Percentiles rank a stretch among this genome's conserved stretches.
phyloP scores from a whole-genome alignment of 2,113 vertebrate species.

The Scomber japonicus region DNA sequence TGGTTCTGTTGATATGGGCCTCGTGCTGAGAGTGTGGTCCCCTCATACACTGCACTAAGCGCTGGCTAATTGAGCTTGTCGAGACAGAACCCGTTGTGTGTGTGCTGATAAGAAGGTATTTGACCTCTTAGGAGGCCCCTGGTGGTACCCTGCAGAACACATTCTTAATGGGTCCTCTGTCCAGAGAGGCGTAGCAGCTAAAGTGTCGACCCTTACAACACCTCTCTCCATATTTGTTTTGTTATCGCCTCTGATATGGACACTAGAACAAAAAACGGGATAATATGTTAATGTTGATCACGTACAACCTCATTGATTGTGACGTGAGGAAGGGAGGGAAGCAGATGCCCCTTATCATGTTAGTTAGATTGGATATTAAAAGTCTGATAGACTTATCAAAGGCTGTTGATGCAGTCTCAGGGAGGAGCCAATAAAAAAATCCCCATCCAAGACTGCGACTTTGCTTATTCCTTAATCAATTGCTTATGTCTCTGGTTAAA shows the following conservation, averaged over 20 bases:
- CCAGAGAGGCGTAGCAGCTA: neutral
- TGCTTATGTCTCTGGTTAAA: constrained; percentile 40
- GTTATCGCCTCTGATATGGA: constrained; percentile 4
- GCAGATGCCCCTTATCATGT: constrained; percentile 35
- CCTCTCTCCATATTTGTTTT: neutral
- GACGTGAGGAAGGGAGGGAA: neutral
- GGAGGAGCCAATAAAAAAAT: constrained; percentile 50
- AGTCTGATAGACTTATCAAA: constrained; percentile 47
- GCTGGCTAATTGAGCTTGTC: constrained; percentile 85
- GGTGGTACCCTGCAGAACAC: constrained; percentile 21
- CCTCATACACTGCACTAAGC: constrained; percentile 74
- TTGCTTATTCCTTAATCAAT: constrained; percentile 38
- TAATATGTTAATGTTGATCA: constrained; percentile 3
- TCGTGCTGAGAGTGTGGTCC: constrained; percentile 72
- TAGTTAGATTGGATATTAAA: constrained; percentile 26
- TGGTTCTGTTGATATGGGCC: constrained; percentile 81
- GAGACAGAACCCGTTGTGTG: constrained; percentile 76
- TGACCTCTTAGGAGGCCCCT: constrained; percentile 66
- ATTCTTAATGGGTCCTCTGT: constrained; percentile 19
- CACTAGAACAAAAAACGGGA: neutral
- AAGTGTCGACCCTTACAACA: neutral
- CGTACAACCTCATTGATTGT: neutral
- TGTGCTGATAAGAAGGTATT: constrained; percentile 84
- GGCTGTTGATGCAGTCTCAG: constrained; percentile 56
- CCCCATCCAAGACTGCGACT: constrained; percentile 26